Evolutionary conservation across 1,140 invertebrate genomes (phyloP).

Genomic region (Radopholus similis): DNA sequence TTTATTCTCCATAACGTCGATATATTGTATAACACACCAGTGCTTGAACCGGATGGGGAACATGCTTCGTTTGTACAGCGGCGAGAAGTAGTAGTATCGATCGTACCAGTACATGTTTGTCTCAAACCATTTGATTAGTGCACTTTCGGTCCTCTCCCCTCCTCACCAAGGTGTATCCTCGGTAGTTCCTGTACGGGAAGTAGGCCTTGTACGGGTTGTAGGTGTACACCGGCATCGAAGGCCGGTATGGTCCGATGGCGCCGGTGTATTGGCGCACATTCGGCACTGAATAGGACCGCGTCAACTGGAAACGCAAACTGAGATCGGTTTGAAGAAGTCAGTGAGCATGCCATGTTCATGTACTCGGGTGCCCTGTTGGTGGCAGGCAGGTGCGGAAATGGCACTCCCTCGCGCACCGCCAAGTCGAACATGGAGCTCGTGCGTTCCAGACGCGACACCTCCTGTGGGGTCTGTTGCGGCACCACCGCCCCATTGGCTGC

Average conservation of each 20-base stretch:
- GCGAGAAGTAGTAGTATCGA: conserved; percentile 21
- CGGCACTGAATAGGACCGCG: conserved; percentile 20
- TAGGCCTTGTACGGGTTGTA: conserved; percentile 11
- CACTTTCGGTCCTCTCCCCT: background rate
- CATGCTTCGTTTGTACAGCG: conserved; percentile 17
- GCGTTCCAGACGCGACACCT: conserved; percentile 1
- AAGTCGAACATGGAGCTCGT: conserved; percentile 1
- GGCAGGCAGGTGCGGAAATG: background rate
- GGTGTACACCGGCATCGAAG: conserved; percentile 14
- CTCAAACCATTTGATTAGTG: background rate
- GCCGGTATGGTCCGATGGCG: conserved; percentile 11
- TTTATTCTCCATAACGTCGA: background rate
- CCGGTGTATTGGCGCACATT: conserved; percentile 3
- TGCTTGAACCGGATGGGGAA: conserved; percentile 14
- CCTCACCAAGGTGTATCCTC: conserved; percentile 16
- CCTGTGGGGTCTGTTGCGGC: conserved; percentile 2
- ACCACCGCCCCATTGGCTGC: background rate
- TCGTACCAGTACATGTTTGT: conserved; percentile 23
- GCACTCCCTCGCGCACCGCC: conserved; percentile 9
- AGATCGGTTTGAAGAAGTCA: background rate
- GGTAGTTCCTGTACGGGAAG: conserved; percentile 19
- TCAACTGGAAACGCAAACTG: conserved; percentile 11
- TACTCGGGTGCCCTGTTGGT: conserved; percentile 6
- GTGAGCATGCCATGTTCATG: conserved; percentile 4
- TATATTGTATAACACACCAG: background rate